Base-by-base conservation (phyloP, 2,797 vertebrate genomes). In the Poecilia gillii region DNA sequence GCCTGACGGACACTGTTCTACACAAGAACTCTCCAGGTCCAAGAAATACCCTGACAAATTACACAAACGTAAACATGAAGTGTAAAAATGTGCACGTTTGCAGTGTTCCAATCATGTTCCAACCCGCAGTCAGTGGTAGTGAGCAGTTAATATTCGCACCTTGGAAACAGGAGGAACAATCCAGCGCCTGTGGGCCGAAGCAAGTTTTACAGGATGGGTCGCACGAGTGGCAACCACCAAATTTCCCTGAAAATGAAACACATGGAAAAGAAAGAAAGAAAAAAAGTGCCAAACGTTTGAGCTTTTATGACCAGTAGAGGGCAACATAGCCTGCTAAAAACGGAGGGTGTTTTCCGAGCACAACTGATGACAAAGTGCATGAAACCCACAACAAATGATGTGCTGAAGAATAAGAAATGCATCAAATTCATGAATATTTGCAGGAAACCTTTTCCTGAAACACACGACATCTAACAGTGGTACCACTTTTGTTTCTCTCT, bases 21-120 rank as follows among this genome's bases (percentile, higher is more conserved):
- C 94, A 85, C 95, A 96, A 43, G 93, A 91, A 53, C 95, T 92
- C 39, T 96, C 95, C 89, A 95, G 94, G 64, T 96, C 95, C 89
- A 96, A 88, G 83, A 95, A 93, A 80, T 93, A 91, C 45, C 94
- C 96, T 97, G 74, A 28, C 6, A 43, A 45, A 72, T 75, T 12
- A 81, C 23, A 79, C 53, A 79, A 47, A 74, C 2, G 20, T 8
- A 14, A 39, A 74, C 36, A 59, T 7, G 9, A 1, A 20, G 0
- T 8, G 2, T 0, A 12, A 46, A 3, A 47, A 7, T 62, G 5
- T 62, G 25, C 45, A 23, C 2, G 28, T 62, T 62, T 33, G 28
- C 13, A 62, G n/a, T 28, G 25, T 3, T 23, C 0, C 0, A 2
- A 3, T 1, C 0, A 0, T 36, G 0, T 43, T 47, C 16, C 0